These are phyloP conservation scores for Entelurus aequoreus DNA, from an alignment of 2,113 vertebrate species.

Conservation along the genomic window DNA sequence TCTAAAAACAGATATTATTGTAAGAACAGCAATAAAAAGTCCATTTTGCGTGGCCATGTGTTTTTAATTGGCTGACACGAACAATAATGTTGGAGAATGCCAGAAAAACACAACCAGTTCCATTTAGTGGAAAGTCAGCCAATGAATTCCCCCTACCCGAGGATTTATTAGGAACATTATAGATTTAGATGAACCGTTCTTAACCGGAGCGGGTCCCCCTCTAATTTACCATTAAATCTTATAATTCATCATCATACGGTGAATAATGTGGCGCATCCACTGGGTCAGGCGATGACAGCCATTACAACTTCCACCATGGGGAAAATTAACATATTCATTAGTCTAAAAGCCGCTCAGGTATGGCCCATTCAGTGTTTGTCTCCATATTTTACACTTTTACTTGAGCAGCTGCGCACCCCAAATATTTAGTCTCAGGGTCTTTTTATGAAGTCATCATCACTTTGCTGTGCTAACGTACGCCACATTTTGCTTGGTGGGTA, in stretches of 20 bases:
- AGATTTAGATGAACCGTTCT: slow-evolving; percentile 14
- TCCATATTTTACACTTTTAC: neutral
- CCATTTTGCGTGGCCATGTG: no score
- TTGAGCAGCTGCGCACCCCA: neutral
- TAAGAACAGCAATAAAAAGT: no score
- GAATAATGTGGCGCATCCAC: slow-evolving; percentile 20
- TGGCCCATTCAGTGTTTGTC: neutral
- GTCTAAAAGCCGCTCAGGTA: slow-evolving; percentile 3
- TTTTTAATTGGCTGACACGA: no score
- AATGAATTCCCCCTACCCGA: neutral
- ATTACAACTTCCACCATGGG: slow-evolving; percentile 11
- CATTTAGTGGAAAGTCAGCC: neutral
- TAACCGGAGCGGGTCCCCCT: slow-evolving; percentile 21
- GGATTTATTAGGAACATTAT: slow-evolving; percentile 21
- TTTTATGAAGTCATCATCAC: slow-evolving; percentile 5
- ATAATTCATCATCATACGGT: slow-evolving; percentile 11
- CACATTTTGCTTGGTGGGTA: slow-evolving; percentile 67
- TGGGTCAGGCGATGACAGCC: slow-evolving; percentile 16
- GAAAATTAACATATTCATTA: slow-evolving; percentile 10
- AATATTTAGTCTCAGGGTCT: neutral
- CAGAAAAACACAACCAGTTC: neutral
- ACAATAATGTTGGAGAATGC: neutral
- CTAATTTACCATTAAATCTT: slow-evolving; percentile 27
- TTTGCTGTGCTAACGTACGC: slow-evolving; percentile 62
- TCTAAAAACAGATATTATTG: no score